These are phyloP conservation scores for Brachionus rubens DNA, from an alignment of 1,140 invertebrate species.

Conservation along the genomic window DNA sequence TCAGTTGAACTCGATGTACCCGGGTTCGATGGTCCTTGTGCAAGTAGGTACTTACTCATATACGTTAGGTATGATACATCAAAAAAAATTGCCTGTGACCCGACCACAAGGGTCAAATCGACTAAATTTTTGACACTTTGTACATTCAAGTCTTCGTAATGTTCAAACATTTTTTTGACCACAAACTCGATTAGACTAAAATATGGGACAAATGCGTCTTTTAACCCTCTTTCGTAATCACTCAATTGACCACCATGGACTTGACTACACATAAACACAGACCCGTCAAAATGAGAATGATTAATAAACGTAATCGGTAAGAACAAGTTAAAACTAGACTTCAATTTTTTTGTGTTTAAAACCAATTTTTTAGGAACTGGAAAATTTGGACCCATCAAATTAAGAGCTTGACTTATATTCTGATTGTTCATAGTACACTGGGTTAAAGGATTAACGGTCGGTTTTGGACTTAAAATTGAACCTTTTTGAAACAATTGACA, in stretches of 20 bases:
- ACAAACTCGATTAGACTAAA: background rate
- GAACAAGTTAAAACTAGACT: background rate
- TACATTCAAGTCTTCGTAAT: background rate
- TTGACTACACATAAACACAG: background rate
- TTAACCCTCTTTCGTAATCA: conserved; percentile 4
- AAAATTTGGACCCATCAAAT: conserved; percentile 20
- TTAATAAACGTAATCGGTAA: background rate
- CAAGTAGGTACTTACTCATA: too few relatives aligned
- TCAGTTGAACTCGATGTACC: too few relatives aligned
- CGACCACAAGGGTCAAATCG: background rate
- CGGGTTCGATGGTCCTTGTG: too few relatives aligned
- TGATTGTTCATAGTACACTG: background rate
- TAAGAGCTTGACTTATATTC: background rate
- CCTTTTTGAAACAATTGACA: background rate
- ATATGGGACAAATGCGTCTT: background rate
- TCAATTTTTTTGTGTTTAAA: background rate
- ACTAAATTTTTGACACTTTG: background rate
- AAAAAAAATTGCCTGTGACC: background rate
- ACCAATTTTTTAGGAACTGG: background rate
- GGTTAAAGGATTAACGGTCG: background rate
- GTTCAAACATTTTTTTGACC: background rate
- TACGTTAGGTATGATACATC: too few relatives aligned
- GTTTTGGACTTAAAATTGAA: background rate
- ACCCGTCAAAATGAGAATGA: conserved; percentile 22
- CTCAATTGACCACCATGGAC: background rate